Evolutionary conservation across 2,113 vertebrate genomes (phyloP), one percentile per base, ranked within the genome.

Genomic region (Anthoscopus minutus): DNA sequence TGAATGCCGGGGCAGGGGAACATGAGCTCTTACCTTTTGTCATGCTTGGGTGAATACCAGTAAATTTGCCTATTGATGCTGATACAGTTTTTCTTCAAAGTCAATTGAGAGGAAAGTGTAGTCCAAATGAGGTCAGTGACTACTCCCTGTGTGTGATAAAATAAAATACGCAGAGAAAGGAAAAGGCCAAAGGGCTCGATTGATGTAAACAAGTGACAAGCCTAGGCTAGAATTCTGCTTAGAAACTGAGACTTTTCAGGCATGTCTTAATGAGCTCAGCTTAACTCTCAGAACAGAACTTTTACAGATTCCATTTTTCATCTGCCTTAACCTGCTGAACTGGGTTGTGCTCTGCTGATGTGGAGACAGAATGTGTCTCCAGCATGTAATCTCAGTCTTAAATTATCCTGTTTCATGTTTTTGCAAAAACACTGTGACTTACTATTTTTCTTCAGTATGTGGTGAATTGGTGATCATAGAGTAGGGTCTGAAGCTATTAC

Each of bases 41-140:
- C 86, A 86, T 89, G 88, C 91, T 96, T 95, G 95, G 37, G 64
- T 95, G 84, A 90, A 94, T 94, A 71, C 66, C 86, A 54, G 62
- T 65, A 53, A 96, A 96, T 95, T 96, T 97, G 94, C 92, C 82
- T 89, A 31, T 85, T 96, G 95, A 74, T 93, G 95, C 94, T 95
- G 90, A 90, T 96, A 23, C 74, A 79, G 92, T 93, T 97, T 97
- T 97, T 96, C 79, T 91, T 97, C 93, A 93, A 93, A 96, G 95
- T 96, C 93, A 97, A 19, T 64, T 70, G 80, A 93, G 91, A 71
- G 93, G 86, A 95, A 94, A 91, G 70, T 47, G 50, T 94, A 72
- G 93, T 90, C 91, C 91, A 93, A 88, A 95, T 97, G 96, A 97
- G 93, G 94, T 97, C 96, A 97, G 56, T 3, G 11, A 40, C 37